Evolutionary conservation across 2,113 vertebrate species (phyloP).

Genomic region (Aviceda subcristata): DNA sequence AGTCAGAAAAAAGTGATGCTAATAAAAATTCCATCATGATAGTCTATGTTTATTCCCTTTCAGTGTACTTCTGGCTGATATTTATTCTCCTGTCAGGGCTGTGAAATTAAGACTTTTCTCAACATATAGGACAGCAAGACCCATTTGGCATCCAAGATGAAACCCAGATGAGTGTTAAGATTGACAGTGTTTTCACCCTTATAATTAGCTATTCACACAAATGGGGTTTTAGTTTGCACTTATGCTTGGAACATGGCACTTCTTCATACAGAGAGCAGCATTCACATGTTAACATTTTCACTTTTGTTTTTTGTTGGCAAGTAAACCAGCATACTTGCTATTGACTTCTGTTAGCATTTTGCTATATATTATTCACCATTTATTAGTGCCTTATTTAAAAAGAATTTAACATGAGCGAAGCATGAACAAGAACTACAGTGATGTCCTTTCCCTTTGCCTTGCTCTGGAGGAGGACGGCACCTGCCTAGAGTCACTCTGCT

Average conservation of each 20-base stretch:
- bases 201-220: slow-evolving; percentile 63
- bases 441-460: neutral
- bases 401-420: neutral
- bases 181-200: slow-evolving; percentile 62
- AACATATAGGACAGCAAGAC: slow-evolving; percentile 49
- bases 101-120: slow-evolving; percentile 48
- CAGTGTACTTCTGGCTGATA: slow-evolving; percentile 30
- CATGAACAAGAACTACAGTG: neutral
- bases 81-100: slow-evolving; percentile 43
- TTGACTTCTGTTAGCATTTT: slow-evolving; percentile 3
- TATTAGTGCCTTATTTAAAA: neutral
- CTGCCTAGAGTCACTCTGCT: neutral
- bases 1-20: neutral
- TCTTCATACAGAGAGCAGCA: slow-evolving; percentile 46
- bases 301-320: slow-evolving; percentile 53
- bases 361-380: neutral
- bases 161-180: slow-evolving; percentile 53
- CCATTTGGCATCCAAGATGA: slow-evolving; percentile 47
- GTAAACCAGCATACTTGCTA: neutral
- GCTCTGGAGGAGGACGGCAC: neutral
- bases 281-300: slow-evolving; percentile 48
- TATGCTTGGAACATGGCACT: slow-evolving; percentile 47
- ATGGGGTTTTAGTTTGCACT: slow-evolving; percentile 58
- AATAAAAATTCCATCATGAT: slow-evolving; percentile 2
- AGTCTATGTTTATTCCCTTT: slow-evolving; percentile 1